Percentiles rank a stretch among this genome's conserved stretches.
phyloP scores from a whole-genome alignment of 2,113 vertebrate genomes.

The Saccopteryx leptura region DNA sequence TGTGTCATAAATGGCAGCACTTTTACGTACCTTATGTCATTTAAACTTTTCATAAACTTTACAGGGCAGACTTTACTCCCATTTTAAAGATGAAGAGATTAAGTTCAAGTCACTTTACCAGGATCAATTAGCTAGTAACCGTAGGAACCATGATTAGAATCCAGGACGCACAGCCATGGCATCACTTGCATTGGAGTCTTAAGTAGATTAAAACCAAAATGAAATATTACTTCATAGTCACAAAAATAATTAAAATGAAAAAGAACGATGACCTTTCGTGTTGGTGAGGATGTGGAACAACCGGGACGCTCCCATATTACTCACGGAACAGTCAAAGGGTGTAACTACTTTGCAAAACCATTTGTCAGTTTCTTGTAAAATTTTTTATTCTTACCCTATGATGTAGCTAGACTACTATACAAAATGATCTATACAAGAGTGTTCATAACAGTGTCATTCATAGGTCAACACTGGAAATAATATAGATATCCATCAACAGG shows the following conservation, averaged over 20 bases:
- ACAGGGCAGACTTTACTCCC: neutral
- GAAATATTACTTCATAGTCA: neutral
- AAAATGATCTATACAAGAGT: neutral
- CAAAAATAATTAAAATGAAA: slow-evolving; percentile 8
- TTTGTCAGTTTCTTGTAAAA: neutral
- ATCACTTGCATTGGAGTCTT: neutral
- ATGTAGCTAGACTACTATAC: neutral
- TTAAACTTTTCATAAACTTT: slow-evolving; percentile 1
- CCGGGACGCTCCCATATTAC: neutral
- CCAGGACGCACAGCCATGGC: neutral
- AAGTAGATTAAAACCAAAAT: neutral
- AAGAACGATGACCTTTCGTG: neutral
- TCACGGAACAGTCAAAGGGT: neutral
- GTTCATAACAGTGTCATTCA: neutral
- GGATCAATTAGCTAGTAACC: neutral
- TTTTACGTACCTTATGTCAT: neutral
- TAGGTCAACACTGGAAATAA: neutral
- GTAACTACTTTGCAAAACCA: neutral
- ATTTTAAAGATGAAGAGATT: neutral
- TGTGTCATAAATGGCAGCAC: neutral
- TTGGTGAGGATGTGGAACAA: neutral
- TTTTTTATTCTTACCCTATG: neutral
- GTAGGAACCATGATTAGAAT: neutral
- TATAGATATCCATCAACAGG: neutral
- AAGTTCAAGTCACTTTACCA: neutral